phyloP scores from a whole-genome alignment of 2,888 invertebrate species.

The Eupithecia pulchellata region DNA sequence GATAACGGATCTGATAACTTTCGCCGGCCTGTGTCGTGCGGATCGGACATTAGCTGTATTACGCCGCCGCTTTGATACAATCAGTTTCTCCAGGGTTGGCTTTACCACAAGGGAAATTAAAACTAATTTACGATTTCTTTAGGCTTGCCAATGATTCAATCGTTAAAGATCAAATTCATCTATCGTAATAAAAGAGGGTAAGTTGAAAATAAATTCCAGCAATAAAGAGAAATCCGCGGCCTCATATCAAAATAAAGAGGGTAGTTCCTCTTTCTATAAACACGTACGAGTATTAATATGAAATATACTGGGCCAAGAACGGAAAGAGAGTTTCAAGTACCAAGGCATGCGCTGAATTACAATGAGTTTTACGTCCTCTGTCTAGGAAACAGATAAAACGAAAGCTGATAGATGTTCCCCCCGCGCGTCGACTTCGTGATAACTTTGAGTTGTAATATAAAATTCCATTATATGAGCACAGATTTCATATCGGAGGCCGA shows the following conservation, averaged over 20 bases:
- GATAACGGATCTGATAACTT: conserved; percentile 51
- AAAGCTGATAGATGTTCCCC: conserved; percentile 41
- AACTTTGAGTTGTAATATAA: conserved; percentile 3
- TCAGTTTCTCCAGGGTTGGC: conserved; percentile 9
- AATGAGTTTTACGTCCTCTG: conserved; percentile 55
- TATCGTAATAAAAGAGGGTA: conserved; percentile 22
- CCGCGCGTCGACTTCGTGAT: conserved; percentile 25
- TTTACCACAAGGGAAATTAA: background rate
- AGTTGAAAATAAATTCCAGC: conserved; percentile 30
- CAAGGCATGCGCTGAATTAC: conserved; percentile 60
- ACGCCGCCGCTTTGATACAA: conserved; percentile 20
- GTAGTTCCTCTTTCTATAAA: conserved; percentile 44
- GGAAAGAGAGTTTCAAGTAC: conserved; percentile 63
- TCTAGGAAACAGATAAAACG: conserved; percentile 39
- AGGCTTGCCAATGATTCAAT: background rate
- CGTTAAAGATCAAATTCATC: background rate
- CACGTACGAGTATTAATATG: conserved; percentile 58
- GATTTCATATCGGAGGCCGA: conserved; percentile 19
- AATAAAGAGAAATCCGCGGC: conserved; percentile 31
- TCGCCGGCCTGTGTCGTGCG: conserved; percentile 28
- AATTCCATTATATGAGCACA: conserved; percentile 15
- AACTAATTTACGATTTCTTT: background rate
- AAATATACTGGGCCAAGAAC: conserved; percentile 51
- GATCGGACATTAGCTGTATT: conserved; percentile 14
- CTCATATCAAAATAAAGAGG: conserved; percentile 37